Conservation (phyloP, 2,113 vertebrate species). For the Grammomys dolichurus region DNA sequence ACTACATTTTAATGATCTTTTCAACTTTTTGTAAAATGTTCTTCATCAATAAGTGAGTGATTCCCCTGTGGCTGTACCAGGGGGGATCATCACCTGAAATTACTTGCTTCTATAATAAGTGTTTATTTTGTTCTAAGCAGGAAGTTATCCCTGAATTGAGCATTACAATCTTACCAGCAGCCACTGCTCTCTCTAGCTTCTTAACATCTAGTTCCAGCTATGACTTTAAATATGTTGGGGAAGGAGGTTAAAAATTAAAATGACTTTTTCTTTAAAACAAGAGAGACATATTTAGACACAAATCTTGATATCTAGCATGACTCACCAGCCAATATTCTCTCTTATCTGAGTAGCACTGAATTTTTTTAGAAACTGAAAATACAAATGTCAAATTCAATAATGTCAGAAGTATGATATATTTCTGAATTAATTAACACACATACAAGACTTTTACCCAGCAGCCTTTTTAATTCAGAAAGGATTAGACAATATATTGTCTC, state of each 20-base stretch:
- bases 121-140: background rate
- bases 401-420: background rate
- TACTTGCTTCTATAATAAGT: background rate
- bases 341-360: background rate
- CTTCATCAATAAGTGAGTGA: background rate
- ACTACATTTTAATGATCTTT: background rate
- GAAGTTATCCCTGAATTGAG: background rate
- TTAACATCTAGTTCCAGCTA: background rate
- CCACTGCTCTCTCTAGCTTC: background rate
- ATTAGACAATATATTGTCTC: background rate
- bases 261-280: background rate
- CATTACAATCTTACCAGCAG: background rate
- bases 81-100: background rate
- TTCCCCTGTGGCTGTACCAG: background rate
- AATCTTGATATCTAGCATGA: background rate
- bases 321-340: background rate
- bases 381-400: conserved; percentile 8
- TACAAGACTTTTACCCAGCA: background rate
- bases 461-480: conserved; percentile 3
- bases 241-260: background rate
- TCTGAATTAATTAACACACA: conserved; percentile 11
- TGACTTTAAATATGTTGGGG: background rate
- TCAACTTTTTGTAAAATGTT: conserved; percentile 13
- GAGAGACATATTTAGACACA: background rate
- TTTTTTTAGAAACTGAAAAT: conserved; percentile 42